Evolutionary conservation across 2,888 invertebrate species (phyloP).

Genomic region (Drosophila borealis): DNA sequence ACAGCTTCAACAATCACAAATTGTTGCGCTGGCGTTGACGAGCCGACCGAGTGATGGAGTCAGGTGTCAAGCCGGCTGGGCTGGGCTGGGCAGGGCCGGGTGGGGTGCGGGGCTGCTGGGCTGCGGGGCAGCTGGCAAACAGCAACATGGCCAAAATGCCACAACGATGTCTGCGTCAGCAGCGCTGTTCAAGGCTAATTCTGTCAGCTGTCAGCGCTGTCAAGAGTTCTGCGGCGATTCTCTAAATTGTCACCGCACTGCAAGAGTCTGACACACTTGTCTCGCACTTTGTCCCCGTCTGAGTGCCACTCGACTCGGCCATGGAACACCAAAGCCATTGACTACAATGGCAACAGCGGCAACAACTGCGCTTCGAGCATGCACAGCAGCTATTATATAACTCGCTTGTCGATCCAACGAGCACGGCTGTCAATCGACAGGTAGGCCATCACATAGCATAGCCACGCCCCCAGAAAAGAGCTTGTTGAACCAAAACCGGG

Average conservation of each 20-base stretch:
- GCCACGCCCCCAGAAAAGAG: neutral
- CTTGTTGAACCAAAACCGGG: too few species aligned
- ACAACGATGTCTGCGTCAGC: conserved; percentile 32
- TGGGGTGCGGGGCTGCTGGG: conserved; percentile 1
- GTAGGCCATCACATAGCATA: conserved; percentile 21
- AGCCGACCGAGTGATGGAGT: conserved; percentile 33
- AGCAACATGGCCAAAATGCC: conserved; percentile 62
- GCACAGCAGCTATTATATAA: conserved; percentile 2
- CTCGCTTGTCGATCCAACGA: conserved; percentile 9
- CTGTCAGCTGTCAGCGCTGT: conserved; percentile 82
- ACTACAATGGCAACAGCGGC: conserved; percentile 21
- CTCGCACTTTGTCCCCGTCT: conserved; percentile 13
- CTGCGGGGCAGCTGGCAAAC: neutral
- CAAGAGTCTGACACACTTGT: conserved; percentile 50
- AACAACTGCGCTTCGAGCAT: conserved; percentile 1
- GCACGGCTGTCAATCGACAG: conserved; percentile 19
- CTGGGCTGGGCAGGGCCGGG: conserved; percentile 1
- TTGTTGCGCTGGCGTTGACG: conserved; percentile 55
- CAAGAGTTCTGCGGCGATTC: conserved; percentile 65
- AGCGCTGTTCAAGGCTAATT: conserved; percentile 79
- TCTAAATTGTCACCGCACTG: conserved; percentile 71
- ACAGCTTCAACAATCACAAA: conserved; percentile 32
- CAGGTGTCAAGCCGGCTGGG: conserved; percentile 39
- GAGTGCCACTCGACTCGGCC: conserved; percentile 13
- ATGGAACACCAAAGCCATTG: conserved; percentile 10